Conservation (phyloP, 2,113 vertebrate genomes). For the Psittacus erithacus region DNA sequence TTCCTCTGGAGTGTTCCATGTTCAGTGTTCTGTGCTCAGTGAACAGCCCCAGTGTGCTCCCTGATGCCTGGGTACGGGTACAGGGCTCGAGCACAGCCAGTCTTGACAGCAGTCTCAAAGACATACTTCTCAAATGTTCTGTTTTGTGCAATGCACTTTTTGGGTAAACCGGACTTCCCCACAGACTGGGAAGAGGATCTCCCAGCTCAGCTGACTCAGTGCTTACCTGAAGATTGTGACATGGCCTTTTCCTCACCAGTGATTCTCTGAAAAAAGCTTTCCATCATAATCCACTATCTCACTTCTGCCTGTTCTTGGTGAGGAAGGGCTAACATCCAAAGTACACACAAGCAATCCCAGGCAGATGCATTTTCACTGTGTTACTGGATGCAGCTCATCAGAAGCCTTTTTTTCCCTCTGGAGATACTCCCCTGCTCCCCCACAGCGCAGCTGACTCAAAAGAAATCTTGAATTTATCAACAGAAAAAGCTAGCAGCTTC, state of each 20-base stretch:
- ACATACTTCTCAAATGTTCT: not conserved
- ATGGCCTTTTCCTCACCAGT: not conserved
- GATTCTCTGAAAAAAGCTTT: not conserved
- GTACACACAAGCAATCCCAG: not conserved
- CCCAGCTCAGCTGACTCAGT: not conserved
- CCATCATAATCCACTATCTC: not conserved
- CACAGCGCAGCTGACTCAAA: not conserved
- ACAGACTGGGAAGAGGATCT: not conserved
- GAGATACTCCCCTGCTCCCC: not conserved
- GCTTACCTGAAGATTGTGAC: not conserved
- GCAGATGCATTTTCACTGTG: not conserved
- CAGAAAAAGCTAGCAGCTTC: conserved; percentile 16
- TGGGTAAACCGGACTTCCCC: not conserved
- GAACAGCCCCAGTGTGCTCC: not conserved
- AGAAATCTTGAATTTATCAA: conserved; percentile 39
- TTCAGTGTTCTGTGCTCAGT: not conserved
- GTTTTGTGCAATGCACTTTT: not conserved
- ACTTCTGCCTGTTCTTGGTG: not conserved
- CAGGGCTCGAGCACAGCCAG: not conserved
- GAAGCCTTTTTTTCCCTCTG: not conserved
- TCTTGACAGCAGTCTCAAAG: not conserved
- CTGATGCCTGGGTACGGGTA: rapidly evolving
- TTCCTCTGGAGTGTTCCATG: not conserved
- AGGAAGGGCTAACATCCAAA: not conserved
- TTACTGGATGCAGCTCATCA: not conserved